phyloP scores from a whole-genome alignment of 2,888 invertebrate species.

The Caenorhabditis sinica region DNA sequence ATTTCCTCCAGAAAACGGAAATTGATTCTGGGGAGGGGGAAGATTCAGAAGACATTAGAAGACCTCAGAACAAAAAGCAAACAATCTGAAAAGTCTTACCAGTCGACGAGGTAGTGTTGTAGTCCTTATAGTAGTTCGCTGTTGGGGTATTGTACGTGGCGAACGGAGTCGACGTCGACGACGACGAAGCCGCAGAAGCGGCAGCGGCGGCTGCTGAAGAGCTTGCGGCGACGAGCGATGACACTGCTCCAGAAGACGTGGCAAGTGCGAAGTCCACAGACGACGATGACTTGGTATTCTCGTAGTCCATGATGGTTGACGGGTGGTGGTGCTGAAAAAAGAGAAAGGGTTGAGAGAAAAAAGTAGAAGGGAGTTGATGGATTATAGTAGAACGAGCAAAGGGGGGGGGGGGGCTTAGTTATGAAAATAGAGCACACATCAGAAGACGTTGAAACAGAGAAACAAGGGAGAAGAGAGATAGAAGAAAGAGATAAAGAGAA shows the following conservation, averaged over 20 bases:
- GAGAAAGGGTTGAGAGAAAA: constrained; percentile 3
- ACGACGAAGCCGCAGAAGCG: constrained; percentile 17
- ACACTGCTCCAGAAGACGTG: constrained; percentile 36
- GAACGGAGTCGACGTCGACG: constrained; percentile 26
- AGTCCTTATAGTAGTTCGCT: constrained; percentile 53
- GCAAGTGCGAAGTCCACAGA: constrained; percentile 38
- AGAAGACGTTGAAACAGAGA: neutral
- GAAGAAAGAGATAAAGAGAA: neutral
- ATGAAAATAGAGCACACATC: constrained; percentile 6
- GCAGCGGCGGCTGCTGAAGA: constrained; percentile 31
- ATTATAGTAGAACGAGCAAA: constrained; percentile 26
- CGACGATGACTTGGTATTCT: constrained; percentile 12
- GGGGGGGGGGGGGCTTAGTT: constrained; percentile 15
- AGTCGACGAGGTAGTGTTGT: constrained; percentile 26
- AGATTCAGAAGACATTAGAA: too few relatives aligned
- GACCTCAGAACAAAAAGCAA: too few relatives aligned
- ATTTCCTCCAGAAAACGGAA: constrained; percentile 5
- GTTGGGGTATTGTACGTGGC: constrained; percentile 11
- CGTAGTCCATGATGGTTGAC: constrained; percentile 46
- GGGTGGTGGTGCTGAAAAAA: constrained; percentile 23
- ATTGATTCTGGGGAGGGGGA: neutral
- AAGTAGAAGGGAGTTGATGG: constrained; percentile 7
- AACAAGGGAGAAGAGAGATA: constrained; percentile 3
- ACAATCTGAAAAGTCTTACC: constrained; percentile 28
- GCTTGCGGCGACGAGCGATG: constrained; percentile 32